These are phyloP conservation scores for Ooceraea biroi DNA, from an alignment of 1,140 invertebrate genomes.

Conservation along the genomic window DNA sequence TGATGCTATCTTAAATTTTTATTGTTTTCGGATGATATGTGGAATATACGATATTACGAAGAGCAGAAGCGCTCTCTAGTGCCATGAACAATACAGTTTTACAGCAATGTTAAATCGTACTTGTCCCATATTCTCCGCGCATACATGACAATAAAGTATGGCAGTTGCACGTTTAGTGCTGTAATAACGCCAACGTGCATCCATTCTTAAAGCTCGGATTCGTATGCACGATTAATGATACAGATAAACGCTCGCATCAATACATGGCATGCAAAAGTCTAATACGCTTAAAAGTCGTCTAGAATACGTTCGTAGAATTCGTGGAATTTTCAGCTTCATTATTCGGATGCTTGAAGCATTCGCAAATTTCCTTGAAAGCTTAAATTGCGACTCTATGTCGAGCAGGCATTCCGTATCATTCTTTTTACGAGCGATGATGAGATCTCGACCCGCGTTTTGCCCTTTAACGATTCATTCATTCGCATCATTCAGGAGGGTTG, in stretches of 20 bases:
- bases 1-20: not conserved
- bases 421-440: too few relatives aligned
- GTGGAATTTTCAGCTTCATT: not conserved
- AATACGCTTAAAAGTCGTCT: slow-evolving; percentile 7
- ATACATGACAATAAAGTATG: slow-evolving; percentile 27
- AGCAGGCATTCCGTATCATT: too few relatives aligned
- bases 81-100: slow-evolving; percentile 34
- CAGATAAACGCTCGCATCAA: slow-evolving; percentile 15
- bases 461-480: slow-evolving; percentile 25
- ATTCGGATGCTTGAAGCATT: not conserved
- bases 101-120: slow-evolving; percentile 1
- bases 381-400: too few relatives aligned
- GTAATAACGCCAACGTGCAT: slow-evolving; percentile 4
- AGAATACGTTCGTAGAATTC: not conserved
- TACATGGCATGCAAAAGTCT: not conserved
- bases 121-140: not conserved
- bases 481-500: not conserved
- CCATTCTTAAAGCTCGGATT: slow-evolving; percentile 24
- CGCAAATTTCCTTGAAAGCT: too few relatives aligned
- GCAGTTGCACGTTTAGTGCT: slow-evolving; percentile 27
- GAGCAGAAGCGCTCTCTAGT: not conserved
- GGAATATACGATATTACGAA: not conserved
- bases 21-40: not conserved
- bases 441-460: too few relatives aligned
- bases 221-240: not conserved